A percentile compares a stretch with the other conserved stretches of the same genome.
phyloP scores from a whole-genome alignment of 2,888 invertebrate genomes.

The Rhingia campestris region DNA sequence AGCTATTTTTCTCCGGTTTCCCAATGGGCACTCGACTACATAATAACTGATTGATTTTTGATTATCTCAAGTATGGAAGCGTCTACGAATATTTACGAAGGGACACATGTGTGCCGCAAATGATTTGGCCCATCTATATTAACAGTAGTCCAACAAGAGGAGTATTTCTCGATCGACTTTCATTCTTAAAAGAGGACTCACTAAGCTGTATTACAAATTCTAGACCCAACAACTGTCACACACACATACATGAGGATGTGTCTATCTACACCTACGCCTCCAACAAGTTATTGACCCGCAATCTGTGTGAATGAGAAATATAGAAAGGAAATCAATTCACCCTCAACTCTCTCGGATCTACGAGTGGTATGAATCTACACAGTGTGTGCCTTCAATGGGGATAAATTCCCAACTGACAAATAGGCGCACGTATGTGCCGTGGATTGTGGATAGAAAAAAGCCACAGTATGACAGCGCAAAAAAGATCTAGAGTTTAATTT shows the following conservation, averaged over 20 bases:
- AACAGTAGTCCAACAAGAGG: slow-evolving; percentile 2
- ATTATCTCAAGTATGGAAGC: slow-evolving; percentile 52
- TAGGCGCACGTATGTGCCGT: slow-evolving; percentile 41
- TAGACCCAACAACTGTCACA: background rate
- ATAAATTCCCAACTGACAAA: slow-evolving; percentile 56
- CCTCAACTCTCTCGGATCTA: slow-evolving; percentile 7
- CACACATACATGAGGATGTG: background rate
- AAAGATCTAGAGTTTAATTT: slow-evolving; percentile 66
- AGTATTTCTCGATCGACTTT: slow-evolving; percentile 44
- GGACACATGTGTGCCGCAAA: slow-evolving; percentile 49
- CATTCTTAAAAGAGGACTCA: slow-evolving; percentile 34
- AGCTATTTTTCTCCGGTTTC: background rate
- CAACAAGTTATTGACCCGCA: slow-evolving; percentile 65
- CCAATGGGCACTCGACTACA: slow-evolving; percentile 32
- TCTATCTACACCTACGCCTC: slow-evolving; percentile 11
- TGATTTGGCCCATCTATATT: slow-evolving; percentile 31
- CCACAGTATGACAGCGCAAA: slow-evolving; percentile 24
- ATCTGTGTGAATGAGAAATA: slow-evolving; percentile 17
- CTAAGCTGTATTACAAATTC: background rate
- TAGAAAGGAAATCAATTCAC: slow-evolving; percentile 3
- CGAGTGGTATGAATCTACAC: background rate
- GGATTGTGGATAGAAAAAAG: slow-evolving; percentile 25
- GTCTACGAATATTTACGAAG: slow-evolving; percentile 23
- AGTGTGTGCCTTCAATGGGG: slow-evolving; percentile 47
- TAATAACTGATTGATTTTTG: slow-evolving; percentile 63